Base-by-base conservation (phyloP, 2,888 invertebrate species). In the Papilio demoleus region DNA sequence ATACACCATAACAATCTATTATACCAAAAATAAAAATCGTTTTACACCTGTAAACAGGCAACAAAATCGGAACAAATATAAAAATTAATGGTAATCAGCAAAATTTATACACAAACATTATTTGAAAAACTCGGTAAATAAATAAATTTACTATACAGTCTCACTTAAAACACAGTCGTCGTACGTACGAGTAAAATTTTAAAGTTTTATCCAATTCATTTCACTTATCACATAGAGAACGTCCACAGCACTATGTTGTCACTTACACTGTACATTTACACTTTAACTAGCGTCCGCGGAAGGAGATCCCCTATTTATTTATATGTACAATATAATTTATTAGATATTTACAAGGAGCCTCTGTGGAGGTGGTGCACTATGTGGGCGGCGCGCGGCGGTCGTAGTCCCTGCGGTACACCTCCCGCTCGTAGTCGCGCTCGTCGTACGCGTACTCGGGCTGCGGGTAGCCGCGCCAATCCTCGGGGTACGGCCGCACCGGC, bases 301-400 rank as follows among this genome's bases (percentile, higher is more conserved):
- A 81, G 83, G 81, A 82, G 81, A 84, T 82, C 73, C 80, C 82
- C 53, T 56, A 56, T 31, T 81, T 80, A 76, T 76, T 75, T 77
- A 76, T 91, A 91, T 90, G 85, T 91, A 90, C 89, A 90, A 76
- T 77, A 74, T 79, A 80, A 79, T 78, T 79, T 84, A 84, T 77
- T 71, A 70, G 77, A 78, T 88, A 90, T 90, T 83, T 90, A 90
- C 90, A 90, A 77, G 65, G 72, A 73, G 74, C 70, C 61, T 72
- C 65, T 42, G 45, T 67, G 56, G 70, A 65, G 65, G 53, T 70
- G 34, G 42, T 67, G 69, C 72, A 74, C 84, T 88, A 92, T 67
- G 94, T 93, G 22, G 94, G 94, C 42, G 94, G 94, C 70, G 94
- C 94, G 74, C 95, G 93, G 71, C 95, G 90, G 78, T 95, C 95